Evolutionary conservation across 2,797 vertebrate species (phyloP).

Genomic region (Eulemur coronatus): DNA sequence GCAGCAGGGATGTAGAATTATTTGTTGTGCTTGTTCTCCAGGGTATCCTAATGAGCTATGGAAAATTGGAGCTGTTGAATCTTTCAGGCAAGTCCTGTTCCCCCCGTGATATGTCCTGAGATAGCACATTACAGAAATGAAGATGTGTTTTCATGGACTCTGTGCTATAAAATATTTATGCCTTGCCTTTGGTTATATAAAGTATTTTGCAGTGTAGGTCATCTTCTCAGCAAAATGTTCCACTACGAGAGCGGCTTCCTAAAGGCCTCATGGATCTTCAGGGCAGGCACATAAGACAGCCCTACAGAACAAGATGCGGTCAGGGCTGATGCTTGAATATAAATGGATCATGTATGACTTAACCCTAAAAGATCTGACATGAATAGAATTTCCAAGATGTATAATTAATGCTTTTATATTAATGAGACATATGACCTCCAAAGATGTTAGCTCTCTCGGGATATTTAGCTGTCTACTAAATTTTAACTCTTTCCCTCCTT

Average conservation of each 20-base stretch:
- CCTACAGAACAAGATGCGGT: constrained; percentile 50
- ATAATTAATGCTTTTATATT: constrained; percentile 79
- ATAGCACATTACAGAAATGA: constrained; percentile 76
- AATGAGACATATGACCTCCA: constrained; percentile 72
- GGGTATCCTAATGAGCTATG: constrained; percentile 67
- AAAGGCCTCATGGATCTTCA: constrained; percentile 55
- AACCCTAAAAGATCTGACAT: constrained; percentile 71
- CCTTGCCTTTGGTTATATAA: constrained; percentile 75
- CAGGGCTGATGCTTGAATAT: constrained; percentile 69
- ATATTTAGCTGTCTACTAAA: constrained; percentile 3
- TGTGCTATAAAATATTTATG: constrained; percentile 82
- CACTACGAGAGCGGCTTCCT: constrained; percentile 55
- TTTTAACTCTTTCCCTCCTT: constrained; percentile 68
- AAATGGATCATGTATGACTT: constrained; percentile 79
- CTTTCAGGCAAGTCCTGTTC: constrained; percentile 53
- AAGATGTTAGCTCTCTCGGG: constrained; percentile 55
- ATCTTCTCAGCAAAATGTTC: constrained; percentile 75
- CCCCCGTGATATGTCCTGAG: constrained; percentile 60
- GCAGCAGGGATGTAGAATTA: constrained; percentile 60
- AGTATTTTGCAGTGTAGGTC: constrained; percentile 78
- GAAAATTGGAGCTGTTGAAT: constrained; percentile 70
- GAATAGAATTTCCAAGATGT: constrained; percentile 73
- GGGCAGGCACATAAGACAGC: constrained; percentile 42
- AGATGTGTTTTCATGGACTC: constrained; percentile 78
- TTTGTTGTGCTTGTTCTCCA: constrained; percentile 60